A percentile compares a stretch with the other conserved stretches of the same genome.
Conservation (phyloP, 1,140 invertebrate genomes). For the Triops cancriformis region DNA sequence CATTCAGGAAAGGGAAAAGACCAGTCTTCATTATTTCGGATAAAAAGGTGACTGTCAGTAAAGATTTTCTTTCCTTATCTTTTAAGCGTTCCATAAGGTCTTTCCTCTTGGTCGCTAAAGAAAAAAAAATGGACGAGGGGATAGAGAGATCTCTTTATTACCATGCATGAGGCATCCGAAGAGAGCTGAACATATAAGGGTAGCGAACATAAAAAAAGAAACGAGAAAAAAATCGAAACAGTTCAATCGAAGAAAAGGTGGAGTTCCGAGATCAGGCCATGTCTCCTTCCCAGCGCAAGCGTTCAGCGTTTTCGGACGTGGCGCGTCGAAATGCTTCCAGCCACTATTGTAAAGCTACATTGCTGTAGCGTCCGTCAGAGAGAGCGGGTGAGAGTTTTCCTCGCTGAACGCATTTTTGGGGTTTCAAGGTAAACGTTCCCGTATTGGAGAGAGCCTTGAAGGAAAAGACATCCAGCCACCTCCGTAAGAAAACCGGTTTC, state of each 20-base stretch:
- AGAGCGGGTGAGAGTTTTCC: not conserved
- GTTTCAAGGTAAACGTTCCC: not conserved
- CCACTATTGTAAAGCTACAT: not conserved
- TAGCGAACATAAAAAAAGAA: not conserved
- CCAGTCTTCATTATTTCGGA: not conserved
- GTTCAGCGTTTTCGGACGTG: not conserved
- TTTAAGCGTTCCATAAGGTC: not conserved
- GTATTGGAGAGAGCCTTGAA: not conserved
- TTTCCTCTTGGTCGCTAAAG: not conserved
- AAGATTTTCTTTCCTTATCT: not conserved
- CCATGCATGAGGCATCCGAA: constrained; percentile 2
- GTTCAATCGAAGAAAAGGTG: not conserved
- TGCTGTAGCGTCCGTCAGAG: not conserved
- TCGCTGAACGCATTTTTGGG: not conserved
- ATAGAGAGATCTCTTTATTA: not conserved
- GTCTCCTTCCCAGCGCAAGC: not conserved
- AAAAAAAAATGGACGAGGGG: not conserved
- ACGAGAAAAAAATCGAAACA: not conserved
- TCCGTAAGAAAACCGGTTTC: not conserved
- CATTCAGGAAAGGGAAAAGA: not conserved
- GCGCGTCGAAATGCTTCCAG: not conserved
- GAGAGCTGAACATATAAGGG: not conserved
- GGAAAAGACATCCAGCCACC: not conserved
- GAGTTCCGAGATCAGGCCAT: not conserved
- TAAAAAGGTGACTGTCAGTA: not conserved